Evolutionary conservation across 2,888 invertebrate genomes (phyloP).

Genomic region (Lomographa bimaculata): DNA sequence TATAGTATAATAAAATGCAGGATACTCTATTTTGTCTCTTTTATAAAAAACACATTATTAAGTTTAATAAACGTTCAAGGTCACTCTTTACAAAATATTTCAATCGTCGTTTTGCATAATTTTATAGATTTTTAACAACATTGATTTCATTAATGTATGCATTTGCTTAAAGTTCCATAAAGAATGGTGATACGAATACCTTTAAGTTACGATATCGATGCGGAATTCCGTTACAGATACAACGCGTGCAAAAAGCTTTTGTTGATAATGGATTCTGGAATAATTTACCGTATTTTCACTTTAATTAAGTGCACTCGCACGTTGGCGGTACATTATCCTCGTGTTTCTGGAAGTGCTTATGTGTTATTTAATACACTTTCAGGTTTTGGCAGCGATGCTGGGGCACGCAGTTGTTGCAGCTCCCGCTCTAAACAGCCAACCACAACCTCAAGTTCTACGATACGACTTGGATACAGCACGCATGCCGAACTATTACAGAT

Average conservation of each 20-base stretch:
- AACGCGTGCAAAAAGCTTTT: too few species aligned
- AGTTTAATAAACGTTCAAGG: conserved; percentile 27
- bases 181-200: too few species aligned
- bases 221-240: too few species aligned
- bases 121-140: conserved; percentile 10
- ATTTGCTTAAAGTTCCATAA: too few species aligned
- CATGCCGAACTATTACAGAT: conserved; percentile 72
- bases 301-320: too few species aligned
- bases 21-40: conserved; percentile 8
- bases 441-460: conserved; percentile 56
- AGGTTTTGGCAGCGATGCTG: conserved; percentile 50
- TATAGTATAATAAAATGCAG: conserved; percentile 3
- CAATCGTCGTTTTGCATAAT: conserved; percentile 12
- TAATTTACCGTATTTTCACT: too few species aligned
- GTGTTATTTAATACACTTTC: too few species aligned
- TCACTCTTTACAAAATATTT: conserved; percentile 9
- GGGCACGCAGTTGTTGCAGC: conserved; percentile 32
- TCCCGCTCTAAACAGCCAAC: conserved; percentile 39
- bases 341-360: too few species aligned
- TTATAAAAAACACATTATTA: conserved; percentile 1
- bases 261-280: too few species aligned
- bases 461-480: conserved; percentile 63
- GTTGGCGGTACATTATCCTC: too few species aligned
- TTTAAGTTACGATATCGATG: too few species aligned
- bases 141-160: conserved; percentile 1